Base-by-base conservation (phyloP, 2,888 invertebrate species). In the Isotomurus palustris region DNA sequence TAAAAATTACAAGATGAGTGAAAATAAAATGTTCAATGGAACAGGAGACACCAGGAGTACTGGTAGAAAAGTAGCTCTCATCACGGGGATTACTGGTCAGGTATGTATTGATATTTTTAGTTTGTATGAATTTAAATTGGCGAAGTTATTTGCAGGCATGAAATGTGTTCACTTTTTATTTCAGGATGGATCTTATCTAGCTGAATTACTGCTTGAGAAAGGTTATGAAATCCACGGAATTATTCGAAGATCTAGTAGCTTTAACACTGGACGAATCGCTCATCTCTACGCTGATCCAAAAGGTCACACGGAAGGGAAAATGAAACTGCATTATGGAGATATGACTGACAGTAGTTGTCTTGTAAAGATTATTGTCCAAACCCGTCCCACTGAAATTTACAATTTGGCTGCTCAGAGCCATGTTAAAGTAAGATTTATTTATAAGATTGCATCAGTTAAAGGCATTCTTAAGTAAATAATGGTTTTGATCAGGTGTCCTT, bases 351-450 rank as follows among this genome's bases (percentile, higher is more conserved):
- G 94, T 48, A 92, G 94, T 64, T 94, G 94, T 75, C 78, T 94
- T 60, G 88, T 91, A 24, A 91, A 91, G 78, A 84, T 93, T 29
- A 88, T 94, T 53, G 83, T 80, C 73, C 74, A 82, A 77, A 82
- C 88, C 19, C 81, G 82, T 71, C 99, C 99, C 0, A 84, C 84
- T 35, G 99, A 99, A 78, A 90, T 99, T 67, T 99, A 99, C 76
- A 99, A 99, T 79, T 80, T 99, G 64, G 99, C 95, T 1, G 99
- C 99, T 0, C 97, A 99, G 75, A 96, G 96, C 69, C 99, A 99
- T 77, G 97, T 99, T 1, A 97, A 97, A 79, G 94, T 96, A 35
- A 69, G 72, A 21, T 24, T 3, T 8, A 21, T 10, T 24, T 14
- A 14, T 35, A 27, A 17, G 21, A 38, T n/a, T 54, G 17, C 27